These are phyloP conservation scores for Corythornis madagascariensis DNA, from an alignment of 2,113 vertebrate genomes.

Conservation along the genomic window DNA sequence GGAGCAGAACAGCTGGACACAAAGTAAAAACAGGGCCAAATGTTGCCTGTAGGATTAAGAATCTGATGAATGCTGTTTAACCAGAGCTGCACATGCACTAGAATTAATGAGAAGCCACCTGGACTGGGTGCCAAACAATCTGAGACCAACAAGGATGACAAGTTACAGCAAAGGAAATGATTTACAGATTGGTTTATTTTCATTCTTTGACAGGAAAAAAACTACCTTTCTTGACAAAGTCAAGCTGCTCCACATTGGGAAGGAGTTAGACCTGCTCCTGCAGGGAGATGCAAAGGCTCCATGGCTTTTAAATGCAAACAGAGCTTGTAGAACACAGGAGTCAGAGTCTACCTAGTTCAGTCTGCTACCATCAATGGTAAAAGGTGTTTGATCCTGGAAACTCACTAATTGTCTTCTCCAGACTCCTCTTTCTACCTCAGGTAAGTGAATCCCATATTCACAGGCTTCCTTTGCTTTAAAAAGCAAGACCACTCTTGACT, in stretches of 20 bases:
- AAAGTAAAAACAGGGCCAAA: not conserved
- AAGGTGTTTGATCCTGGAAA: not conserved
- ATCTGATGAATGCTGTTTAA: not conserved
- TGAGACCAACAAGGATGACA: not conserved
- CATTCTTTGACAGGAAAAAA: not conserved
- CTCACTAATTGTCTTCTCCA: not conserved
- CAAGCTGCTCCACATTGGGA: not conserved
- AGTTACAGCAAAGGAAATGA: not conserved
- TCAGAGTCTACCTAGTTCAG: not conserved
- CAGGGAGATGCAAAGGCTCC: not conserved
- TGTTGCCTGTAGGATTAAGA: not conserved
- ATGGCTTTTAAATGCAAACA: not conserved
- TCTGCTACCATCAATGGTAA: not conserved
- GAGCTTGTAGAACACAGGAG: not conserved
- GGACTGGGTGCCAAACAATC: not conserved
- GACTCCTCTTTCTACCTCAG: not conserved
- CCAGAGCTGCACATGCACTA: not conserved
- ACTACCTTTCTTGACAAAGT: not conserved
- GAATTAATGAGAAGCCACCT: conserved; percentile 15
- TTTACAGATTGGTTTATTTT: not conserved
- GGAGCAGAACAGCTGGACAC: not conserved
- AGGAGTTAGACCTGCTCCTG: not conserved
- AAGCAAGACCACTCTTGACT: not conserved
- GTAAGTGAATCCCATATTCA: not conserved
- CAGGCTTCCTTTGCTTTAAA: not conserved